Conservation (phyloP, 2,797 vertebrate species). For the Ctenochaetus hawaiiensis region DNA sequence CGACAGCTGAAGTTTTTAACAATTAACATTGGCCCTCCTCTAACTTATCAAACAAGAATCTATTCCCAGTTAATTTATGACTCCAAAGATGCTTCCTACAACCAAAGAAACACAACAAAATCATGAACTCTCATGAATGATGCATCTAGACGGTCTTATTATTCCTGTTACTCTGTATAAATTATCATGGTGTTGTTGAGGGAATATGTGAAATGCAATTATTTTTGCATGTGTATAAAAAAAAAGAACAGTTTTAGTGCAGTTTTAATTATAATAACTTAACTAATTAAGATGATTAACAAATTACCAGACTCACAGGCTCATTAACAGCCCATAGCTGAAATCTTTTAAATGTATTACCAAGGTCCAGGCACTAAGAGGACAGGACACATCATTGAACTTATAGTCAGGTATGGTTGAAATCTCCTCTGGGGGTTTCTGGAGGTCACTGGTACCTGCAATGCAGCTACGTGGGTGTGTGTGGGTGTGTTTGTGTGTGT, state of each 20-base stretch:
- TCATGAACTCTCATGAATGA: neutral
- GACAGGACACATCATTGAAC: constrained; percentile 1
- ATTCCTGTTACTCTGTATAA: neutral
- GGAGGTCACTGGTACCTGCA: constrained; percentile 74
- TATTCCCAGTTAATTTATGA: neutral
- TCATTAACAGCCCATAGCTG: constrained; percentile 22
- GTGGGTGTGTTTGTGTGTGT: constrained; percentile 17
- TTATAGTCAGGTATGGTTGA: neutral
- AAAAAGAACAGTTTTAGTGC: neutral
- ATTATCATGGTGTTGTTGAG: neutral
- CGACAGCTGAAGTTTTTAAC: neutral
- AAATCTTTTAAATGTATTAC: constrained; percentile 22
- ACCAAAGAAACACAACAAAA: neutral
- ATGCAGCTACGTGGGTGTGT: constrained; percentile 56
- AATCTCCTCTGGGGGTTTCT: constrained; percentile 27
- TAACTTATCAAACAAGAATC: neutral
- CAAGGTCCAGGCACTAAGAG: neutral
- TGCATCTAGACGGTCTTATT: neutral
- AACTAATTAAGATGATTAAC: constrained; percentile 1
- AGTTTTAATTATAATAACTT: constrained; percentile 8
- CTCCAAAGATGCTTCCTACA: neutral
- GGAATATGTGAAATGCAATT: neutral
- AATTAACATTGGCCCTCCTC: neutral
- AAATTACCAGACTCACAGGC: constrained; percentile 7
- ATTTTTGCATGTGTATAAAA: constrained; percentile 10